Percentiles rank a stretch among this genome's conserved stretches.
These are phyloP conservation scores for Zoanthus gigantus DNA, from an alignment of 92 coral and sea anemone genomes.

Conservation along the genomic window DNA sequence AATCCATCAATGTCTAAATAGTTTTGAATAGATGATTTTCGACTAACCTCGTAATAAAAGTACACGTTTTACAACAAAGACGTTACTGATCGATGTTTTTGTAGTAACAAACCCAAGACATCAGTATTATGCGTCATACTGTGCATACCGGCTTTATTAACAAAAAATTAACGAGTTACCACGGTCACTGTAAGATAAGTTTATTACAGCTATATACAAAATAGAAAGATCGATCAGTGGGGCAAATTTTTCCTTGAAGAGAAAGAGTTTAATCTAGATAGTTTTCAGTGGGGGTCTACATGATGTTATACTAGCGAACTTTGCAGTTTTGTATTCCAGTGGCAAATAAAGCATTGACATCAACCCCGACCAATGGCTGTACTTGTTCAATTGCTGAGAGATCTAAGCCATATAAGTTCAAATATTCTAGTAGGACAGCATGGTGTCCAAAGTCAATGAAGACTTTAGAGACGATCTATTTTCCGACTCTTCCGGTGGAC, in stretches of 20 bases:
- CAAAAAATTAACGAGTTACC: too few relatives aligned
- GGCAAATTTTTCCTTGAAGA: too few relatives aligned
- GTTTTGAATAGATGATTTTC: neutral
- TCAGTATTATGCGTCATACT: too few relatives aligned
- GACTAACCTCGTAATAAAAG: neutral
- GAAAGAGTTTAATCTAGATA: too few relatives aligned
- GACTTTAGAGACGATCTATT: neutral
- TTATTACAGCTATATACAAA: too few relatives aligned
- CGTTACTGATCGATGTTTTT: neutral
- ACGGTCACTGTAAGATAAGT: too few relatives aligned
- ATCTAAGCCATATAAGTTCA: neutral
- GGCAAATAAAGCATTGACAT: neutral
- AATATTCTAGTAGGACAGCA: neutral
- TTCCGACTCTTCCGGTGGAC: neutral
- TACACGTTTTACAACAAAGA: neutral
- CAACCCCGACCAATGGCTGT: neutral
- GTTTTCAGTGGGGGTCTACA: neutral
- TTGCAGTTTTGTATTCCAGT: neutral
- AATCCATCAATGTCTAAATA: constrained; percentile 35
- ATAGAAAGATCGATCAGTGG: too few relatives aligned
- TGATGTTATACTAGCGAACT: neutral
- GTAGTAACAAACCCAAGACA: too few relatives aligned
- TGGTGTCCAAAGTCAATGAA: too few relatives aligned
- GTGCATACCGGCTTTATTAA: too few relatives aligned
- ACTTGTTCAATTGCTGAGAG: neutral